Conservation (phyloP, 2,113 vertebrate species). For the Syngnathus scovelli region DNA sequence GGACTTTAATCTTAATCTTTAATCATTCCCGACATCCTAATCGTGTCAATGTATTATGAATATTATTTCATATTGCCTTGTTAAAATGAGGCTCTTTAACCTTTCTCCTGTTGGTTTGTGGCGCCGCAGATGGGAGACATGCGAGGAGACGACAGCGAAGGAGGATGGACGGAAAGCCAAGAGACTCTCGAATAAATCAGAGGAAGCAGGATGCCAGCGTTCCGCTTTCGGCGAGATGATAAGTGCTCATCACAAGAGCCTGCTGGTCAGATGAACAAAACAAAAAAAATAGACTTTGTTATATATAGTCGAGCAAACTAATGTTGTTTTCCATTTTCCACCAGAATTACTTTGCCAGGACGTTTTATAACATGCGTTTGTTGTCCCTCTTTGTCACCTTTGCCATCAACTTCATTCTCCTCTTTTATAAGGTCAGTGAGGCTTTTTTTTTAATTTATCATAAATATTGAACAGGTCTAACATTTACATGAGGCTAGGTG, state of each 20-base stretch:
- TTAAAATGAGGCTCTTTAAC: too few species aligned
- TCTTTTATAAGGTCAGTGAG: conserved; percentile 87
- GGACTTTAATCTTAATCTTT: too few species aligned
- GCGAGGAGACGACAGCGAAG: conserved; percentile 72
- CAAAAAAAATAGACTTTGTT: neutral
- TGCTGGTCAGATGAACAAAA: conserved; percentile 76
- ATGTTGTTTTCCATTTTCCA: neutral
- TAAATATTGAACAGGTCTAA: neutral
- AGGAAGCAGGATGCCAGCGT: conserved; percentile 77
- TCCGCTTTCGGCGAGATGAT: conserved; percentile 86
- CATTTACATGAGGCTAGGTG: conserved; percentile 66
- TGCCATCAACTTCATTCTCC: conserved; percentile 94
- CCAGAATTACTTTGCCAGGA: conserved; percentile 94
- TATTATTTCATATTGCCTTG: too few species aligned
- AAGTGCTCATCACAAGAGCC: conserved; percentile 80
- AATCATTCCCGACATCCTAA: neutral
- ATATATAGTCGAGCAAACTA: neutral
- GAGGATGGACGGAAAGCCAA: conserved; percentile 69
- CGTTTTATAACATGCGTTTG: conserved; percentile 94
- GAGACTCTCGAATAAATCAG: conserved; percentile 69
- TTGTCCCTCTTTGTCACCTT: conserved; percentile 89
- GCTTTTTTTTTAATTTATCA: too few species aligned
- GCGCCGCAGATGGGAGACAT: conserved; percentile 61
- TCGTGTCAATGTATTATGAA: neutral
- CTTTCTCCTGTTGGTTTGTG: conserved; percentile 15